Base-by-base conservation (phyloP, 2,888 invertebrate species). In the Aethes cnicana region DNA sequence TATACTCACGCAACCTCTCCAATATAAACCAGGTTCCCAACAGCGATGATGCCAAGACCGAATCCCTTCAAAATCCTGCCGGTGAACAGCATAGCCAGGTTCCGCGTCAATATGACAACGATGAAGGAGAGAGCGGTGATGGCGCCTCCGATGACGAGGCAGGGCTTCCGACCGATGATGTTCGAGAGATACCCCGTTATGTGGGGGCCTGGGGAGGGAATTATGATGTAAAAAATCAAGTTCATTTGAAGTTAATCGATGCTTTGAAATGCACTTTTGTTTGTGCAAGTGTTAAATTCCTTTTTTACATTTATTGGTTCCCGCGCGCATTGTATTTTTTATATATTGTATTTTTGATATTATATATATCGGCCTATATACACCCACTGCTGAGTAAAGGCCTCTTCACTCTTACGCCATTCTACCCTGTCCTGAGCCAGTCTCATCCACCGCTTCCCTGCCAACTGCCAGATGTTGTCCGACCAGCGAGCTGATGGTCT, bases 1-100 rank as follows among this genome's bases (percentile, higher is more conserved):
- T 21, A 17, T 52, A 68, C 76, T 75, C 53, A 77, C 77, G 72
- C 69, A 21, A 74, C 71, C 57, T 77, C 77, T 9, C 76, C 77
- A 55, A 77, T 61, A 25, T 76, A 77, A n/a, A 76, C 70, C 4
- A 75, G 9, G 17, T 64, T 74, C 2, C 64, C 53, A 1, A 72
- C 63, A 16, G 53, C 54, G 2, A 69, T 59, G 1, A 70, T 64
- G 0, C 71, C 71, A 5, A 50, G 55, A 0, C 69, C 71, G 1
- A 72, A 30, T 0, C 73, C 77, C 4, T 47, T 55, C 0, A 72
- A 4, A 1, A 72, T 56, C 36, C 77, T 68, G 6, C 69, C 68
- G 6, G 61, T 36, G 30, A 61, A 70, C 5, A 78, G 57, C 63
- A 71, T 68, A 0, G 64, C 58, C 14, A 74, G 20, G 20, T 62